Percentiles rank a stretch among this genome's conserved stretches.
phyloP scores from a whole-genome alignment of 2,888 invertebrate genomes.

The Siphonodentalium dalli region DNA sequence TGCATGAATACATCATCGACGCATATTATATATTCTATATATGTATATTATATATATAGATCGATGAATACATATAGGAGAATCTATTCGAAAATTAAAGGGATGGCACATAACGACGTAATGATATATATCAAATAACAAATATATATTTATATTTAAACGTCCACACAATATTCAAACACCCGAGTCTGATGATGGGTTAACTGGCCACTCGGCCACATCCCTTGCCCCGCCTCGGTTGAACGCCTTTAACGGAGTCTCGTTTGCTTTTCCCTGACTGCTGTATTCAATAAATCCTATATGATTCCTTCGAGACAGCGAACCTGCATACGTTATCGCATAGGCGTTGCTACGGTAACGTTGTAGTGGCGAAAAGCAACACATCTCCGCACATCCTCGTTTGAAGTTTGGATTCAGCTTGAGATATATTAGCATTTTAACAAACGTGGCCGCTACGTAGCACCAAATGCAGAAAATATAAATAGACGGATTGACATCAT shows the following conservation, averaged over 20 bases:
- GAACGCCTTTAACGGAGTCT: constrained; percentile 43
- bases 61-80: no score
- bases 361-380: constrained; percentile 59
- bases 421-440: constrained; percentile 56
- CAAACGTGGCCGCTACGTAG: constrained; percentile 34
- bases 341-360: constrained; percentile 60
- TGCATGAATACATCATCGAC: no score
- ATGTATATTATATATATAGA: no score
- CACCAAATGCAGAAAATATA: constrained; percentile 39
- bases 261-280: constrained; percentile 14
- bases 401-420: constrained; percentile 60
- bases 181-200: no score
- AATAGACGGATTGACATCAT: constrained; percentile 25
- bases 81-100: no score
- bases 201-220: no score
- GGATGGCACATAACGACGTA: no score
- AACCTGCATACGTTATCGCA: constrained; percentile 57
- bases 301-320: constrained; percentile 56
- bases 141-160: no score
- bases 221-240: constrained; percentile 38
- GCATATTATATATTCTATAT: no score
- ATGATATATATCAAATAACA: no score
- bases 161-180: no score
- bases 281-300: constrained; percentile 48
- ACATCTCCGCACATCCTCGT: constrained; percentile 60